Evolutionary conservation across 1,140 invertebrate genomes (phyloP).

Genomic region (Atta cephalotes): DNA sequence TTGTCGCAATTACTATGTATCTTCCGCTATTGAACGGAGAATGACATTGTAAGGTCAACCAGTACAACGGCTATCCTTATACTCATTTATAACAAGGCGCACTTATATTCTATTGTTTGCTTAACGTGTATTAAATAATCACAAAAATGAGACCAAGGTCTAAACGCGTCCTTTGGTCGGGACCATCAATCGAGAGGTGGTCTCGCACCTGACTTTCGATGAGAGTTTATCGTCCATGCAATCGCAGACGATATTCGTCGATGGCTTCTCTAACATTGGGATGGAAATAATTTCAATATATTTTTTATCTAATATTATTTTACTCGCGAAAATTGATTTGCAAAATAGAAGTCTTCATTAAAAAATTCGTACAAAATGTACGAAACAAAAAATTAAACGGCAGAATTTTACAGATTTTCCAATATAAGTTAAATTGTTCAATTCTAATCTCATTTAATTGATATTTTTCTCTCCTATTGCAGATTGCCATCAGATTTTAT

Average conservation of each 20-base stretch:
- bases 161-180: constrained; percentile 71
- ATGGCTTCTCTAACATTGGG: constrained; percentile 31
- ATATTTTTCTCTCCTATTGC: background rate
- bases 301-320: background rate
- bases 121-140: constrained; percentile 82
- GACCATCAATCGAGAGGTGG: constrained; percentile 72
- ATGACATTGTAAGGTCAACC: constrained; percentile 24
- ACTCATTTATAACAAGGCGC: constrained; percentile 64
- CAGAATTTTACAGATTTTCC: background rate
- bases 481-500: background rate
- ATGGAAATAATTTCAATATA: constrained; percentile 17
- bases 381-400: background rate
- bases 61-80: constrained; percentile 35
- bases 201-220: constrained; percentile 73
- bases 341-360: background rate
- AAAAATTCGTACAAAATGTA: background rate
- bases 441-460: constrained; percentile 6
- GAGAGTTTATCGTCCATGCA: constrained; percentile 44
- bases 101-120: constrained; percentile 65
- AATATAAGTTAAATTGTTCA: background rate
- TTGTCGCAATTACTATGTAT: constrained; percentile 17
- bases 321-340: background rate
- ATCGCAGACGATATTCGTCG: constrained; percentile 37
- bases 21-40: background rate
- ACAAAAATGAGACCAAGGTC: constrained; percentile 85